phyloP scores from a whole-genome alignment of 1,140 invertebrate species.

The Drosophila mojavensis region DNA sequence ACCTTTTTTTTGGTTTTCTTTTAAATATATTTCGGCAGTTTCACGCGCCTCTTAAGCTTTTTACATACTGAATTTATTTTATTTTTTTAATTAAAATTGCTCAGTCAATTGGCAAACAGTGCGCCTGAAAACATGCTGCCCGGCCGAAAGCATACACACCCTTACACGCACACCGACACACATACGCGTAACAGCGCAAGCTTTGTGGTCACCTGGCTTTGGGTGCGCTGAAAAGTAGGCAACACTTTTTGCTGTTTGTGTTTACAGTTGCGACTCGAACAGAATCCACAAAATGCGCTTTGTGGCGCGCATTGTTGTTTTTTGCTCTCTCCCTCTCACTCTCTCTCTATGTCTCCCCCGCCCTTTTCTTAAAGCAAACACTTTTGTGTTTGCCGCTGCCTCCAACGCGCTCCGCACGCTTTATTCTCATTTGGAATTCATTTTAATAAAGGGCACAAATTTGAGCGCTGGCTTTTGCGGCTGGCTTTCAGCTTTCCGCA shows the following conservation, averaged over 20 bases:
- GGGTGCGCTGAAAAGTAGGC: conserved; percentile 50
- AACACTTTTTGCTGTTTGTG: conserved; percentile 51
- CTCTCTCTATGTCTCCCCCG: neutral
- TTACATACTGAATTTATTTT: conserved; percentile 32
- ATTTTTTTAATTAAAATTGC: conserved; percentile 73
- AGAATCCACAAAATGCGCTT: conserved; percentile 58
- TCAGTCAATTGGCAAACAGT: conserved; percentile 58
- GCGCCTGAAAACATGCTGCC: conserved; percentile 33
- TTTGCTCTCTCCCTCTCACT: neutral
- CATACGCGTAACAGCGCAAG: conserved; percentile 30
- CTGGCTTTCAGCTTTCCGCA: conserved; percentile 43
- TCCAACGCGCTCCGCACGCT: neutral
- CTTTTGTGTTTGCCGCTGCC: conserved; percentile 1
- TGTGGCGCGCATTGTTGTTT: conserved; percentile 49
- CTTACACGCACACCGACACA: conserved; percentile 13
- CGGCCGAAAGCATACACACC: conserved; percentile 31
- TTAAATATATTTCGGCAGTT: neutral
- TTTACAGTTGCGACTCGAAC: conserved; percentile 22
- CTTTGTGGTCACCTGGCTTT: conserved; percentile 63
- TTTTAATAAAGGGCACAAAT: conserved; percentile 80
- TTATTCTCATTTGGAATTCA: conserved; percentile 68
- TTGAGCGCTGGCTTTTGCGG: conserved; percentile 66
- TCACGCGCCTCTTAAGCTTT: conserved; percentile 2
- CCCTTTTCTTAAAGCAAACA: conserved; percentile 19
- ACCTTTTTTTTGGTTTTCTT: neutral